Evolutionary conservation across 2,888 invertebrate genomes (phyloP), one percentile per base, ranked within the genome.

Genomic region (Callyntrura guangdongensis): DNA sequence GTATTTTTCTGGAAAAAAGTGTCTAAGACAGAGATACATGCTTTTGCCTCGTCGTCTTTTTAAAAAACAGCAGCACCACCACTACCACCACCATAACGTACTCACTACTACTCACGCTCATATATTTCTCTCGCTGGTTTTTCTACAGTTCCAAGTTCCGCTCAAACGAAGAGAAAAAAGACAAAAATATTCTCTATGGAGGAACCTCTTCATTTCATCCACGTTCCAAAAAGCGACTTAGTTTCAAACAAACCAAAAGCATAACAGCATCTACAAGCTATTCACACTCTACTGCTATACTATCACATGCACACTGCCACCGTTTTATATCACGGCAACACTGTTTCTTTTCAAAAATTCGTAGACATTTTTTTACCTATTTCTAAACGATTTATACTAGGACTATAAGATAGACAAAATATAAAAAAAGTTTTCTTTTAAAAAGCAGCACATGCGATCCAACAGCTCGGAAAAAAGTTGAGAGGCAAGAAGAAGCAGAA

Each of bases 391-490:
- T 53, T 25, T 79, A 79, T 36, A 79, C 22, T 36, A 6, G 3
- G 36, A 4, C 17, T 56, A 36, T 36, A 22, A 79, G 56, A 56
- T 56, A 53, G 79, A 27, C n/a, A 74, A 47, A 47, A 74, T 20
- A n/a, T 56, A 79, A 81, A 67, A 67, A 53, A 67, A 85, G 27
- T 85, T 74, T 85, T 74, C 64, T 67, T 49, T 56, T 64, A 84
- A 89, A 81, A 27, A 67, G 59, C 86, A 47, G 79, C 86, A 74
- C 72, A 74, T 49, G 79, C 79, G 79, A 86, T 90, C 90, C 83
- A 90, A 90, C 90, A 86, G 90, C 81, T 90, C 90, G 90, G 90
- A 90, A 90, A 90, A 90, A 86, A 85, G 90, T 90, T 87, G 90
- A 89, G 86, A 77, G 36, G 79, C 79, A 79, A 79, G 56, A 14